Base-by-base conservation (phyloP, 2,113 vertebrate genomes). In the Micronycteris hirsuta region DNA sequence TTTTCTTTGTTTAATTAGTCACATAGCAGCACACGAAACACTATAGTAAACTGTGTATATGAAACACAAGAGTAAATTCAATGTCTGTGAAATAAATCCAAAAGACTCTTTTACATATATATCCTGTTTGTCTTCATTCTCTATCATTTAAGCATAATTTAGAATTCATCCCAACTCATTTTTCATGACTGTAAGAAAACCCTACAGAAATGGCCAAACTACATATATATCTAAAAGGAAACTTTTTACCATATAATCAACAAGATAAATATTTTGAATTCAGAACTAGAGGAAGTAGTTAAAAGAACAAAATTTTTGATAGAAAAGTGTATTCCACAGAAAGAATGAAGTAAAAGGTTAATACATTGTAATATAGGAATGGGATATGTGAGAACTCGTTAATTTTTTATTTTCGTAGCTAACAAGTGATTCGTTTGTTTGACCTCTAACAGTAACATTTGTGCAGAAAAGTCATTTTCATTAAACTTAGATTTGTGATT, bases 381-480 rank as follows among this genome's bases (percentile, higher is more conserved):
- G 61, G 36, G 13, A 45, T 94, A 89, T 54, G 45, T 31, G 8
- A 95, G 26, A 4, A 31, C 28, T 38, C n/a, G 74, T 52, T 95
- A 91, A 88, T 93, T 96, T 88, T 94, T 98, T 97, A 94, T 96
- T 96, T 96, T 94, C 45, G 91, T 95, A 94, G 83, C 67, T 93
- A 93, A 84, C 38, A 96, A 96, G 94, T 93, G 94, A 93, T 16
- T 89, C 93, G 97, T 97, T 97, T 70, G 96, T 90, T 96, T 93
- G 94, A 89, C 68, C 17, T 97, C 61, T 97, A 61, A 96, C 52
- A 36, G 67, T 93, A 85, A 7, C 87, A 92, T 89, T 97, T 97
- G 88, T 96, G 67, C 82, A 61, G 58, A 94, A 98, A 98, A 77
- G 73, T 96, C 45, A 85, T 97, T 98, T 98, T 98, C 85, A 96